These are phyloP conservation scores for Chiloscyllium plagiosum DNA, from an alignment of 2,113 vertebrate species.

Conservation along the genomic window DNA sequence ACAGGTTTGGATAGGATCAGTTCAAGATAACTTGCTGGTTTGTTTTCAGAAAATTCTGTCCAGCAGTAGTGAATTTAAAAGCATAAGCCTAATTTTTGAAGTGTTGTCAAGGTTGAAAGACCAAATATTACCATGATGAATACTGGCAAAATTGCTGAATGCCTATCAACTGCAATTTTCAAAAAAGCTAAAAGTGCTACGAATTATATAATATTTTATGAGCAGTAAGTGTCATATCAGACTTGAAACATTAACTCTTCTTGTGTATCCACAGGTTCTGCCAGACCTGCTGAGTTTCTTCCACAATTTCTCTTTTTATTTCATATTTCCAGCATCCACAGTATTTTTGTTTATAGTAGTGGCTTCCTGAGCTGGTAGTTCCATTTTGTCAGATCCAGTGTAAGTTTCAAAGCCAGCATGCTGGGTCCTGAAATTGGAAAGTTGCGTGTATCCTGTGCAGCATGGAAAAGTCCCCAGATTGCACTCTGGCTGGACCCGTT, in stretches of 20 bases:
- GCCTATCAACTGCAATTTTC: background rate
- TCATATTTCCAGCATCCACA: too few relatives aligned
- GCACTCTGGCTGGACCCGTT: background rate
- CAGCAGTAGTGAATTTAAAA: background rate
- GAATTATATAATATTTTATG: background rate
- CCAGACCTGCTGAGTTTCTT: too few relatives aligned
- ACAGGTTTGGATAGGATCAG: background rate
- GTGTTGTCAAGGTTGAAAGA: background rate
- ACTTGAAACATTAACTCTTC: too few relatives aligned
- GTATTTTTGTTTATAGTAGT: background rate
- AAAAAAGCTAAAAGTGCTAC: background rate
- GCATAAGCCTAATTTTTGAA: background rate
- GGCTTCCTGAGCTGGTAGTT: background rate
- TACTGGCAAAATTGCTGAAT: background rate
- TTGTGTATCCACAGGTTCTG: too few relatives aligned
- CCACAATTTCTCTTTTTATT: too few relatives aligned
- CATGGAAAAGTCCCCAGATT: background rate
- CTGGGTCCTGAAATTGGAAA: background rate
- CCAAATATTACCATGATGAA: background rate
- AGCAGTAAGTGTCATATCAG: too few relatives aligned
- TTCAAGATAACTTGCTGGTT: background rate
- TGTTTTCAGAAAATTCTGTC: background rate
- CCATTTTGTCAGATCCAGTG: background rate
- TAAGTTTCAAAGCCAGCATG: background rate
- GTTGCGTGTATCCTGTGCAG: background rate